These are phyloP conservation scores for Zelleria hepariella DNA, from an alignment of 2,888 invertebrate genomes.

Conservation along the genomic window DNA sequence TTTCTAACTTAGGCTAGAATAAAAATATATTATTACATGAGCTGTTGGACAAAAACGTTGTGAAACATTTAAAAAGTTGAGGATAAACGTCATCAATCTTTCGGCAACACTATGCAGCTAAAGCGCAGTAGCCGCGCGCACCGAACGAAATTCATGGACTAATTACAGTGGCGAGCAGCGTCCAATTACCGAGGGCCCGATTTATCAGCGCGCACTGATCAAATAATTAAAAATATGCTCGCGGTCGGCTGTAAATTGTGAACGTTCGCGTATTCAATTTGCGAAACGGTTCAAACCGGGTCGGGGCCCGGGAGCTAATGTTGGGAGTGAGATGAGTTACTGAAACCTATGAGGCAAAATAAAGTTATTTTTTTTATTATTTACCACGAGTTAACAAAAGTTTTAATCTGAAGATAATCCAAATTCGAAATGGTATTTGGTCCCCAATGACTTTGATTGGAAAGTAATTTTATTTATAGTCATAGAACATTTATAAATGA, in stretches of 20 bases:
- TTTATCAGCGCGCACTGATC: slow-evolving; percentile 63
- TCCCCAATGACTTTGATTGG: too few relatives aligned
- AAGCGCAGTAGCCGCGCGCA: neutral
- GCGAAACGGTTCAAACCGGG: slow-evolving; percentile 38
- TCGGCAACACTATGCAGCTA: neutral
- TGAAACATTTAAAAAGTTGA: too few relatives aligned
- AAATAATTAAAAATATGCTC: slow-evolving; percentile 65
- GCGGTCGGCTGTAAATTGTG: slow-evolving; percentile 38
- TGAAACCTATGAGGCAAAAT: neutral
- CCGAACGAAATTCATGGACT: slow-evolving; percentile 10
- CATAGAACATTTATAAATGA: too few relatives aligned
- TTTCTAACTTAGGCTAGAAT: too few relatives aligned
- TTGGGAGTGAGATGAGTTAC: neutral
- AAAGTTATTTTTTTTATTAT: too few relatives aligned
- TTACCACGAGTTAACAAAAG: too few relatives aligned
- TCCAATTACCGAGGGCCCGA: slow-evolving; percentile 49
- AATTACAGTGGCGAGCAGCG: slow-evolving; percentile 43
- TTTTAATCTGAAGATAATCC: too few relatives aligned
- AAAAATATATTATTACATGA: too few relatives aligned
- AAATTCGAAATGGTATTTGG: too few relatives aligned
- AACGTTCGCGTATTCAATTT: slow-evolving; percentile 52
- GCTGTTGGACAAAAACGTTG: too few relatives aligned
- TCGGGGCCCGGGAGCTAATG: slow-evolving; percentile 14
- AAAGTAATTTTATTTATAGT: too few relatives aligned
- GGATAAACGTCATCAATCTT: too few relatives aligned